Evolutionary conservation across 2,888 invertebrate species (phyloP).

Genomic region (Amphipyra berbera): DNA sequence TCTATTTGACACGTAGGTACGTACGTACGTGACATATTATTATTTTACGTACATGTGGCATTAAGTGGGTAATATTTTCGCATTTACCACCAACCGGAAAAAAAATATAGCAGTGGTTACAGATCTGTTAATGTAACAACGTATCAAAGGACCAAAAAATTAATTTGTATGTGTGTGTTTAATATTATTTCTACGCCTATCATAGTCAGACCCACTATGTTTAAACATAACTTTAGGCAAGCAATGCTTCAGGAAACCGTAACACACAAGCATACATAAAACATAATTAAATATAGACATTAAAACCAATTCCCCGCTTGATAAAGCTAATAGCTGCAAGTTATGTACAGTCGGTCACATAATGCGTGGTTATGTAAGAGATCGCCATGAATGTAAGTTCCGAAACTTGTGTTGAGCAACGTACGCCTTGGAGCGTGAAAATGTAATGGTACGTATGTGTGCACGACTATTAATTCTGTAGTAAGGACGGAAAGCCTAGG

Average conservation of each 20-base stretch:
- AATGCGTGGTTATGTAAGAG: slow-evolving; percentile 52
- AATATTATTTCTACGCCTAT: no score
- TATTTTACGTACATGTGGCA: no score
- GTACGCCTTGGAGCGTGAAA: slow-evolving; percentile 72
- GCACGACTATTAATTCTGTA: slow-evolving; percentile 41
- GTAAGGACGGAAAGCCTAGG: slow-evolving; percentile 33
- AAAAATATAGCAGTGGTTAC: no score
- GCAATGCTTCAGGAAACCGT: slow-evolving; percentile 9
- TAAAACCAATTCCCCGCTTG: slow-evolving; percentile 48
- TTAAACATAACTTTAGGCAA: neutral
- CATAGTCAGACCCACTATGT: no score
- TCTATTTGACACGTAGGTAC: no score
- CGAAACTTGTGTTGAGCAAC: slow-evolving; percentile 67
- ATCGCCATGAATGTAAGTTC: slow-evolving; percentile 54
- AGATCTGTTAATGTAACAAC: no score
- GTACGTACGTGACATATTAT: no score
- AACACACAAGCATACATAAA: slow-evolving; percentile 26
- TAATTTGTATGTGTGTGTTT: no score
- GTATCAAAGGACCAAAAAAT: no score
- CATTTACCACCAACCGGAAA: no score
- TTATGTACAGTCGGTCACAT: slow-evolving; percentile 49
- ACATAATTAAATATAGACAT: slow-evolving; percentile 54
- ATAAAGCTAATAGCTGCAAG: slow-evolving; percentile 46
- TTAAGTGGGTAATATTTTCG: no score
- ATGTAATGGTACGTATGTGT: slow-evolving; percentile 71